Base-by-base conservation (phyloP, 2,888 invertebrate genomes). In the Shargacucullia verbasci region DNA sequence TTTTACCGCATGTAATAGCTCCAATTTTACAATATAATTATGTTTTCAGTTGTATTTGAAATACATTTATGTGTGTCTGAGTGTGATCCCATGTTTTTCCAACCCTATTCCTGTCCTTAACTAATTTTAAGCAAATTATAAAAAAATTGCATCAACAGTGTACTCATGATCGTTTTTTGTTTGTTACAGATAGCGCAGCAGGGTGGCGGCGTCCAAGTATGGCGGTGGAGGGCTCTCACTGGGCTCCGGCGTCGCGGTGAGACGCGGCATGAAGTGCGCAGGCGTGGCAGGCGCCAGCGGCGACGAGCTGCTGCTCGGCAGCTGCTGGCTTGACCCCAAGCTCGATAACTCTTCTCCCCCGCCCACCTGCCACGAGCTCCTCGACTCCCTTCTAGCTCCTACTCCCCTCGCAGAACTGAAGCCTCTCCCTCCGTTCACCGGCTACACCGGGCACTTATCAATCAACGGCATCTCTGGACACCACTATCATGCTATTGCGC, bases 391-490 rank as follows among this genome's bases (percentile, higher is more conserved):
- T 27, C 95, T 95, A 38, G 94, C 95, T 38, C 95, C 95, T 37
- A 95, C 95, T 41, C 96, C 95, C 46, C 94, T 98, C 64, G 97
- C 98, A 33, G 98, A 98, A 82, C 94, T 98, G 66, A 98, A 98
- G 84, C 92, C 93, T 9, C 92, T 98, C 73, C 98, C 98, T 4
- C 98, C 98, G 5, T 98, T 98, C 87, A 97, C 97, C 40, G 97
- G 97, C 27, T 97, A 97, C 89, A 97, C 98, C 13, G 97, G 97
- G 0, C 97, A 98, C 80, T 92, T 98, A 60, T 97, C 97, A 75
- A 98, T 98, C 87, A 98, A 98, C 89, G 97, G 97, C 52, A 97
- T 98, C 79, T 97, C 97, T 49, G 98, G 98, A 1, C 97, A 97
- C 84, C 98, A 98, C 84, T 98, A 97, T 85, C 97, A 98, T 85